Evolutionary conservation across 92 coral and sea anemone species (phyloP).

Genomic region (Porites cylindrica): DNA sequence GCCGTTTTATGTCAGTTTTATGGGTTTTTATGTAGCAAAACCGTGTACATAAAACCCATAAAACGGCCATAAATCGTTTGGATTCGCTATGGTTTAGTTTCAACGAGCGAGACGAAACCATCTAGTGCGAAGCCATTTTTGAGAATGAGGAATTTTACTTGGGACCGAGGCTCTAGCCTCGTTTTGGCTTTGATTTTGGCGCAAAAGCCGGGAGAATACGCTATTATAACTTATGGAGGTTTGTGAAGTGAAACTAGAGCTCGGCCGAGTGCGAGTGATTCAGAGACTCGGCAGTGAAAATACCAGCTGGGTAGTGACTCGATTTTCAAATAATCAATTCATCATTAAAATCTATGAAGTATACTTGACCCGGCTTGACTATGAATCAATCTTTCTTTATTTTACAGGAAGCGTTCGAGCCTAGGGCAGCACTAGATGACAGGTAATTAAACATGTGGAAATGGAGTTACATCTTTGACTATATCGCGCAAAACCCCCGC

Average conservation of each 20-base stretch:
- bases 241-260: neutral
- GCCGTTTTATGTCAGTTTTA: too few species aligned
- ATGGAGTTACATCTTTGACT: neutral
- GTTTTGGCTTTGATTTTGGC: slow-evolving; percentile 31
- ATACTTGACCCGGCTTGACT: too few species aligned
- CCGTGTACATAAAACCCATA: too few species aligned
- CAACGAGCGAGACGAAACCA: neutral
- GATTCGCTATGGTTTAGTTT: too few species aligned
- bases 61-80: too few species aligned
- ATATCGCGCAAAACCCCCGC: too few species aligned
- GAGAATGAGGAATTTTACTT: neutral
- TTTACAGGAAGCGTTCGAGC: slow-evolving; percentile 89
- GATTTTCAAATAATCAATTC: too few species aligned
- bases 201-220: slow-evolving; percentile 36
- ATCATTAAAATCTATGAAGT: too few species aligned
- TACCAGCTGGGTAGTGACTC: too few species aligned
- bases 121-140: neutral
- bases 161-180: slow-evolving; percentile 34
- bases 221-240: slow-evolving; percentile 48
- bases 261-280: too few species aligned
- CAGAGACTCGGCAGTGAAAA: too few species aligned
- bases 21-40: too few species aligned
- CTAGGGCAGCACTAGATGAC: slow-evolving; percentile 80
- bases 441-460: slow-evolving; percentile 42
- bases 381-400: neutral